Evolutionary conservation across 1,140 invertebrate genomes (phyloP), one percentile per base, ranked within the genome.

Genomic region (Halesus radiatus): DNA sequence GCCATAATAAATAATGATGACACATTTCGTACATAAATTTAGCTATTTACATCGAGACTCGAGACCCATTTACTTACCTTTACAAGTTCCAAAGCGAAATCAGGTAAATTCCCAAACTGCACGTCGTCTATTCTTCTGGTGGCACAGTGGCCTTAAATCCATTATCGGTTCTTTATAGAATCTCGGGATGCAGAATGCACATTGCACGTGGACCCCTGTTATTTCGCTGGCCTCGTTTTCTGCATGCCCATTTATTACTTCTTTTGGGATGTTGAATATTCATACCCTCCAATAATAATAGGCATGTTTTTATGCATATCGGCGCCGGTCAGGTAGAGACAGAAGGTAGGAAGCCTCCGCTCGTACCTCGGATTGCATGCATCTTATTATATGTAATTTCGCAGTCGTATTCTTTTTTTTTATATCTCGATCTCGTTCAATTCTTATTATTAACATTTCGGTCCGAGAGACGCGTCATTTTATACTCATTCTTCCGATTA

Each of bases 81-180:
- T 54, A 53, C 10, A 29, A 54, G 23, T 76, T 76, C 74, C 26
- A 54, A 52, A 22, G 18, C 37, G 54, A 81, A 54, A 78, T 37
- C 74, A 81, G 80, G 74, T 81, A 81, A 26, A 62, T 20, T 26
- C 50, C 13, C 62, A 78, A 81, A 72, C 74, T 72, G 80, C 80
- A 78, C 80, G 74, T 70, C 52, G 29, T 32, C 80, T 62, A 45
- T 76, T 76, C 29, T 80, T 54, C 32, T 16, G 75, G n/a, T 78
- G 80, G 77, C 80, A 81, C 75, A 81, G 80, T 81, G 80, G 80
- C 80, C 80, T 76, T 50, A 77, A 77, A 81, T 81, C 80, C 80
- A 81, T 81, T 81, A 81, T 81, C 74, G 80, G 62, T 81, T 75
- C 79, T 53, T 68, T 80, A 80, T 80, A 58, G 79, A 80, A 76